Conservation (phyloP, 2,797 vertebrate genomes). For the Microhierax caerulescens region DNA sequence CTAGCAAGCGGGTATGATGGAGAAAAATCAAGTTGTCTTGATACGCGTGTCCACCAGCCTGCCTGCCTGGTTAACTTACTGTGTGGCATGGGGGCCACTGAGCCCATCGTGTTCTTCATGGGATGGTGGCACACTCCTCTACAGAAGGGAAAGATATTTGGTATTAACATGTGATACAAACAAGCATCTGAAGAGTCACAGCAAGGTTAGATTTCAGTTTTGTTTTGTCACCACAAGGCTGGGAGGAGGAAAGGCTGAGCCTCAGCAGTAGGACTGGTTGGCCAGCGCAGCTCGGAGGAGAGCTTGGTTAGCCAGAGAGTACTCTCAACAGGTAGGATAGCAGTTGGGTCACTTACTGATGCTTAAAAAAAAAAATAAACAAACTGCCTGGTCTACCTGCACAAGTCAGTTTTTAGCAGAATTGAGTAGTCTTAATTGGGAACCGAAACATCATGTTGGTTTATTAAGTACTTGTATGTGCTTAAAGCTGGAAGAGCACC, state of each 20-base stretch:
- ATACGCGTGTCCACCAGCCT: neutral
- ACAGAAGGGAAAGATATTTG: neutral
- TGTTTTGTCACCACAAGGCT: neutral
- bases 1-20: neutral
- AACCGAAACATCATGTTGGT: neutral
- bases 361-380: neutral
- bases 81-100: neutral
- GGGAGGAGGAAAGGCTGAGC: neutral
- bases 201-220: neutral
- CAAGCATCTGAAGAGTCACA: neutral
- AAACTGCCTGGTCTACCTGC: too few species aligned
- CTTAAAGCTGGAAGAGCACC: neutral
- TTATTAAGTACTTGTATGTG: too few species aligned
- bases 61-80: neutral
- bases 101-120: neutral
- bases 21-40: neutral
- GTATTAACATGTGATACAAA: neutral
- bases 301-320: neutral
- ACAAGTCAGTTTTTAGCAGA: neutral
- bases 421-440: neutral
- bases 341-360: neutral
- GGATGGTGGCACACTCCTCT: neutral
- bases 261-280: neutral
- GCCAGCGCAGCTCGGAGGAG: neutral
- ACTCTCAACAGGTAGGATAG: too few species aligned